Evolutionary conservation across 2,113 vertebrate genomes (phyloP), one percentile per base, ranked within the genome.

Genomic region (Sitta europaea): DNA sequence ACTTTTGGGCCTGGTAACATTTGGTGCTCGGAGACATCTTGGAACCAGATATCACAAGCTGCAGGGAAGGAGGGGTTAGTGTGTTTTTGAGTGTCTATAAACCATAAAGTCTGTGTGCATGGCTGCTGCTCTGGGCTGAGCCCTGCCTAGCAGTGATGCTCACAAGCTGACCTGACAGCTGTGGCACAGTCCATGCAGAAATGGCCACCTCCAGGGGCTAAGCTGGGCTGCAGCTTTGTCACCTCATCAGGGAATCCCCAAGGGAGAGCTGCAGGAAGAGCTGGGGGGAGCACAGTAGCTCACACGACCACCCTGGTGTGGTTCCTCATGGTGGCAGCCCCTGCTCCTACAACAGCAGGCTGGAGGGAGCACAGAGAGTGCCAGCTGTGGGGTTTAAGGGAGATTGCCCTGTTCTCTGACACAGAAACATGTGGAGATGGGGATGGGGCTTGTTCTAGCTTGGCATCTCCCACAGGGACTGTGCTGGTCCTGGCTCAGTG

Each of bases 271-370:
- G 10, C 57, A 38, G 55, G n/a, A 28, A 16, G 62, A 10, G 62
- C 40, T 35, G 57, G 55, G 27, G 50, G 50, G 5, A 28, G 18
- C 0, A 0, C 1, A 14, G 51, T 2, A n/a, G 36, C 54, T 57
- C 40, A 9, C 17, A 24, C 1, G 0, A 4, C 19, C 59, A 21
- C 17, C 19, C 5, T 1, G n/a, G 4, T 15, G 51, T 4, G 36
- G 22, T 1, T 71, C 63, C 20, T 45, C 0, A 0, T 16, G 17
- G 10, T 62, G 66, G 76, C 10, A 66, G 10, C 4, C 8, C 13
- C 47, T 59, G 38, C 24, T 67, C 47, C n/a, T 11, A 1, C 29
- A 20, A 0, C 2, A 2, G 36, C n/a, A 21, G 54, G n/a, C 62
- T 76, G 63, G 38, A 65, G 0, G 3, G 22, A 40, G 38, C 2